Conservation (phyloP, 2,797 vertebrate genomes). For the Pipistrellus pygmaeus region DNA sequence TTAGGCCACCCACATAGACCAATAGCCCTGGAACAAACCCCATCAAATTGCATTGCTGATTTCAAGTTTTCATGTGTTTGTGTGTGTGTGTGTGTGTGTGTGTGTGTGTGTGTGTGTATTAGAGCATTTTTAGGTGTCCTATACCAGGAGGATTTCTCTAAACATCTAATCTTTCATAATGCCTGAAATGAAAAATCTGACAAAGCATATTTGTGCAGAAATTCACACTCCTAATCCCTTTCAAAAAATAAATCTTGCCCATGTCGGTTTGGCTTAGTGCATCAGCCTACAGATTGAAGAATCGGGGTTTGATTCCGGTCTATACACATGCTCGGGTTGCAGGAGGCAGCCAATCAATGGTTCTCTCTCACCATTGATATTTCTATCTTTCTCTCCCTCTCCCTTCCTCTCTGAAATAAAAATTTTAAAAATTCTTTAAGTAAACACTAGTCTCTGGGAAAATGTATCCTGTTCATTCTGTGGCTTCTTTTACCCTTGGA, state of each 20-base stretch:
- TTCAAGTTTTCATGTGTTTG: not conserved
- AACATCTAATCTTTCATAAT: not conserved
- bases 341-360: no score
- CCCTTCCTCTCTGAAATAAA: no score
- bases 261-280: no score
- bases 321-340: no score
- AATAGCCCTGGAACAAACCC: not conserved
- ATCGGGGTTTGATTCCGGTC: no score
- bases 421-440: not conserved
- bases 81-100: not conserved
- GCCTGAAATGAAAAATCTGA: slow-evolving; percentile 21
- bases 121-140: not conserved
- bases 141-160: not conserved
- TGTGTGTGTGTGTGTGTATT: not conserved
- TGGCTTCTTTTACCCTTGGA: slow-evolving; percentile 33
- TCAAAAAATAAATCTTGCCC: not conserved
- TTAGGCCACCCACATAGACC: not conserved
- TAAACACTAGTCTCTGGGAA: slow-evolving; percentile 16
- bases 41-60: not conserved
- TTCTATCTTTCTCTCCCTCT: no score
- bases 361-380: no score
- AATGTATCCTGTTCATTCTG: not conserved
- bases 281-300: no score
- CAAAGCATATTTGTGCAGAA: not conserved
- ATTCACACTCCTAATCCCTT: not conserved